Conservation (phyloP, 2,888 invertebrate genomes). For the Alentia gelatinosa region DNA sequence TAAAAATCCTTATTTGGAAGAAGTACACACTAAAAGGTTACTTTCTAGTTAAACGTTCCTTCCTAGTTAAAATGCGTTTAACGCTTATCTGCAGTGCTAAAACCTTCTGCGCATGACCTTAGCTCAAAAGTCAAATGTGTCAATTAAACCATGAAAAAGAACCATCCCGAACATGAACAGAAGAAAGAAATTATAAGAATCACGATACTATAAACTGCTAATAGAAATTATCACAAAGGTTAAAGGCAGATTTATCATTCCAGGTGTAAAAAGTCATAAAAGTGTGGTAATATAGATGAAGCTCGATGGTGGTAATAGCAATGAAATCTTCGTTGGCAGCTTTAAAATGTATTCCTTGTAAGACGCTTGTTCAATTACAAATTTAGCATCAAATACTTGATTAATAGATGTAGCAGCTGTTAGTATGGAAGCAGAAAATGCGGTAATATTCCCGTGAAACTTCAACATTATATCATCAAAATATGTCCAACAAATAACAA, state of each 20-base stretch:
- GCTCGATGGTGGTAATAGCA: not conserved
- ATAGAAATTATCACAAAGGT: not conserved
- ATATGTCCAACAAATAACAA: constrained; percentile 1
- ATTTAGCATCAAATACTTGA: not conserved
- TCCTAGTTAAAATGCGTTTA: not conserved
- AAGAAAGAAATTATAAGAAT: not conserved
- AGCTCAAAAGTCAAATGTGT: not conserved
- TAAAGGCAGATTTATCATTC: not conserved
- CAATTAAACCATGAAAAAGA: not conserved
- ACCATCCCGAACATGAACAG: not conserved
- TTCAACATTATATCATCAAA: not conserved
- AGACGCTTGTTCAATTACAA: not conserved
- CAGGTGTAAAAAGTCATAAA: not conserved
- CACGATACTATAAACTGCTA: not conserved
- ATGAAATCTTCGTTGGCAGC: not conserved
- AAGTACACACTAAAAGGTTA: not conserved
- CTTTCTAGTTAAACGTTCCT: not conserved
- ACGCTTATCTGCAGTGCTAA: not conserved
- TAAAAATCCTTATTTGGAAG: not conserved
- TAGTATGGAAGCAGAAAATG: not conserved
- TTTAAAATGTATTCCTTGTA: not conserved
- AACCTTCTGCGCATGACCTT: not conserved
- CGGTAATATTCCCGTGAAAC: not conserved
- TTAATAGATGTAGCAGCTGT: not conserved
- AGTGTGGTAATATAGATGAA: not conserved